Conservation (phyloP, 2,888 invertebrate species). For the Microplitis deprimator region DNA sequence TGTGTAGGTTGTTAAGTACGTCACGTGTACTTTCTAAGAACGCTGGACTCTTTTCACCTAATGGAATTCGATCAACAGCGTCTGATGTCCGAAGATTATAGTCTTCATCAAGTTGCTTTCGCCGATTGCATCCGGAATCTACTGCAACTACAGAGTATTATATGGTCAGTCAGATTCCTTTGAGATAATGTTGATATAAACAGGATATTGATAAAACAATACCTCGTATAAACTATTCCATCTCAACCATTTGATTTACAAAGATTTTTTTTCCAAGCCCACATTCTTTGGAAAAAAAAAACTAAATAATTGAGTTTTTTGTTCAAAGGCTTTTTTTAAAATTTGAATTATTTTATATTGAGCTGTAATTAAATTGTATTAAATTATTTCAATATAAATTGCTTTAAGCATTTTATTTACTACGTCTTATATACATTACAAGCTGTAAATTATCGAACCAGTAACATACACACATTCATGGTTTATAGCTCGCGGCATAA, state of each 20-base stretch:
- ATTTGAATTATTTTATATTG: background rate
- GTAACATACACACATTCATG: conserved; percentile 34
- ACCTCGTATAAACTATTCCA: background rate
- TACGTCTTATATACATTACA: conserved; percentile 14
- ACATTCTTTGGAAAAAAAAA: background rate
- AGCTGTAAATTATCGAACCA: conserved; percentile 47
- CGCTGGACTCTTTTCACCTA: conserved; percentile 44
- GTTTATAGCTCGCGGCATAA: conserved; percentile 38
- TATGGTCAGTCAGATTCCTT: background rate
- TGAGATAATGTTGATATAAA: background rate
- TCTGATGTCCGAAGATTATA: conserved; percentile 47
- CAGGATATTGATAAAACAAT: conserved; percentile 1
- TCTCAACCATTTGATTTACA: background rate
- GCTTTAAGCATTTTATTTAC: background rate
- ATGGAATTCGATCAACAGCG: conserved; percentile 42
- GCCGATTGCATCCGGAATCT: conserved; percentile 60
- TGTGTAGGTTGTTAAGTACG: conserved; percentile 21
- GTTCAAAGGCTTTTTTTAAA: background rate
- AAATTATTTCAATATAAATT: background rate
- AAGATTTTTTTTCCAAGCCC: too few relatives aligned
- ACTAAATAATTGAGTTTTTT: background rate
- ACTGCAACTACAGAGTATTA: conserved; percentile 36
- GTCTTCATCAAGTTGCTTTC: conserved; percentile 55
- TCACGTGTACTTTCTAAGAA: conserved; percentile 47
- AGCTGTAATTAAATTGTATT: background rate